These are phyloP conservation scores for Phrynosoma platyrhinos DNA, from an alignment of 2,113 vertebrate species.

Conservation along the genomic window DNA sequence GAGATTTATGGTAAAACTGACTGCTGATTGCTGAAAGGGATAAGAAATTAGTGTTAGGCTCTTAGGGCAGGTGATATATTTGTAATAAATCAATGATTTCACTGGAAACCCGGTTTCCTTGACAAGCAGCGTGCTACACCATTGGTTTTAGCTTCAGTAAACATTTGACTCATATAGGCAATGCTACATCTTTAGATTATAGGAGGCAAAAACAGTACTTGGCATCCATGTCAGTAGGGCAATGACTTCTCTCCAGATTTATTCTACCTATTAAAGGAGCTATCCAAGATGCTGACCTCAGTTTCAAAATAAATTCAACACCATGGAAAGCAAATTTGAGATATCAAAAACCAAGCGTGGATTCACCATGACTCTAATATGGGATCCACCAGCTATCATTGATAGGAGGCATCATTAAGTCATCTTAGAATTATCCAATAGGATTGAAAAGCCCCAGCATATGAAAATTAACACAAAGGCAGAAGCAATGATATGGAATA, in stretches of 20 bases:
- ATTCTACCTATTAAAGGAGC: too few relatives aligned
- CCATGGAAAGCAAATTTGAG: too few relatives aligned
- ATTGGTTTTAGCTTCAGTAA: neutral
- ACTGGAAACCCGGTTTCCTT: neutral
- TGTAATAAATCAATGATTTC: neutral
- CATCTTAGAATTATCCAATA: neutral
- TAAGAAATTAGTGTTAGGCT: constrained; percentile 9
- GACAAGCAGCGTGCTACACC: neutral
- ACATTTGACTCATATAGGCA: neutral
- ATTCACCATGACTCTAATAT: too few relatives aligned
- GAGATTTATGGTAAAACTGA: neutral
- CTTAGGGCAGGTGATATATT: constrained; percentile 12
- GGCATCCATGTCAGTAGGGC: too few relatives aligned
- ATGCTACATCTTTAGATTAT: neutral
- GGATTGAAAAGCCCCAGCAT: neutral
- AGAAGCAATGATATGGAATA: neutral
- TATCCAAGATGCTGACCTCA: too few relatives aligned
- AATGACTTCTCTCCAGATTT: too few relatives aligned
- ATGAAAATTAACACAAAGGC: neutral
- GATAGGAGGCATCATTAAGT: neutral
- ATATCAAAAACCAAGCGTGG: too few relatives aligned
- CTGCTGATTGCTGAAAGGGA: neutral
- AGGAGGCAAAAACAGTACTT: too few relatives aligned
- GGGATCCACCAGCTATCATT: too few relatives aligned
- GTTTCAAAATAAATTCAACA: too few relatives aligned